Evolutionary conservation across 2,113 vertebrate species (phyloP).

Genomic region (Clinocottus analis): DNA sequence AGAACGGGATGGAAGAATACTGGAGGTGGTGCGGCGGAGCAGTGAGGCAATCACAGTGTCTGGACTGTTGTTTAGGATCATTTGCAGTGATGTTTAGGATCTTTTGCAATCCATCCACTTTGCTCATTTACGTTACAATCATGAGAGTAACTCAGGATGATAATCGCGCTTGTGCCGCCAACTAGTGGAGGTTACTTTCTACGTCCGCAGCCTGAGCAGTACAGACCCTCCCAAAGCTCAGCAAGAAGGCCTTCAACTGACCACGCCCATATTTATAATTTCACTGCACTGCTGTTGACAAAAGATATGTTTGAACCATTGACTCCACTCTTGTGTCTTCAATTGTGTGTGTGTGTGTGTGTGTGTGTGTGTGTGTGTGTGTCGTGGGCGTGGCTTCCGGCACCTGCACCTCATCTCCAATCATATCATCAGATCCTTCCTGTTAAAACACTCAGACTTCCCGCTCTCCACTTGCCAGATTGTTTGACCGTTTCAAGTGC

Average conservation of each 20-base stretch:
- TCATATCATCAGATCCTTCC: no score
- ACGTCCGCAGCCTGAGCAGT: neutral
- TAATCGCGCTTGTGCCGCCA: neutral
- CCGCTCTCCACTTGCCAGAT: no score
- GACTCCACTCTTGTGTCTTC: no score
- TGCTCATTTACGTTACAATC: neutral
- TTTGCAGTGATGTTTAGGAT: constrained; percentile 5
- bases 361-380: no score
- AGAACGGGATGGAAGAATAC: constrained; percentile 6
- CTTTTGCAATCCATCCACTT: neutral
- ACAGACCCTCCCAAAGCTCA: neutral
- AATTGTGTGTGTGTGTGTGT: no score
- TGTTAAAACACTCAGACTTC: no score
- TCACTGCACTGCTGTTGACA: neutral
- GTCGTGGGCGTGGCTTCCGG: no score
- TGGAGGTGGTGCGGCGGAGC: neutral
- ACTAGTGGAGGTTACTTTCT: no score
- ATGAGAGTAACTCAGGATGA: neutral
- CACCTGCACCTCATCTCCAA: no score
- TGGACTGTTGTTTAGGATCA: neutral
- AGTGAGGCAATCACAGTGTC: neutral
- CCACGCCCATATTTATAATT: neutral
- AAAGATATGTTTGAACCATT: no score
- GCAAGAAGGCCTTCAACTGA: neutral
- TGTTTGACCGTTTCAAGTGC: no score